Evolutionary conservation across 2,113 vertebrate species (phyloP), one percentile per base, ranked within the genome.

Genomic region (Odocoileus hemionus): DNA sequence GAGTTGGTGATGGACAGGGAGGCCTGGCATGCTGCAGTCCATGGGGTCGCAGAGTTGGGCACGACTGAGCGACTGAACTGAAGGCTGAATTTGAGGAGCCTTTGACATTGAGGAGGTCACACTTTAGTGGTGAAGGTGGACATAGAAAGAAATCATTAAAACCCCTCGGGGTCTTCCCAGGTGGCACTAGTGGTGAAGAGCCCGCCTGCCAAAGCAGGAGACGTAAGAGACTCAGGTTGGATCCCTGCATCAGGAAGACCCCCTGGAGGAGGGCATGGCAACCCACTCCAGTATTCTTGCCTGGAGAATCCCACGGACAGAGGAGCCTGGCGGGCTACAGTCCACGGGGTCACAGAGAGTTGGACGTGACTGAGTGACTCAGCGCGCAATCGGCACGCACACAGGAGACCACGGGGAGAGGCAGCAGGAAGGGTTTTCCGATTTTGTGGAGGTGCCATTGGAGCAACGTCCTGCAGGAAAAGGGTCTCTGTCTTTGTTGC

Each of bases 301-400:
- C 36, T 2, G 36, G 23, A 14, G 3, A 15, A 43, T 7, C 23
- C 70, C 36, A 43, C 6, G 36, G 36, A 7, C 70, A 43, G 70
- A 43, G 70, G 23, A 26, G 12, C 23, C 36, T 14, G 12, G 12
- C 1, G 6, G 36, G 70, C 21, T 14, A 6, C 23, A 14, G 70
- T 43, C 36, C 70, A 26, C 3, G 3, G 36, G 70, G 36, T 26
- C 70, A 13, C 70, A 76, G 36, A 26, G 70, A 43, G 67, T 70
- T 0, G 19, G n/a, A 39, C 1, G 2, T 1, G 8, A 67, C 16
- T 67, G 33, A 67, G 33, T 67, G 33, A 21, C 64, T 36, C 11
- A n/a, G n/a, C 9, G 1, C 0, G 0, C 64, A 70, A 0, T 0
- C 4, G 9, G 64, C 64, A 36, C 5, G 0, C 11, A 3, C 70